Evolutionary conservation across 2,888 invertebrate genomes (phyloP).

Genomic region (Galerucella pusilla): DNA sequence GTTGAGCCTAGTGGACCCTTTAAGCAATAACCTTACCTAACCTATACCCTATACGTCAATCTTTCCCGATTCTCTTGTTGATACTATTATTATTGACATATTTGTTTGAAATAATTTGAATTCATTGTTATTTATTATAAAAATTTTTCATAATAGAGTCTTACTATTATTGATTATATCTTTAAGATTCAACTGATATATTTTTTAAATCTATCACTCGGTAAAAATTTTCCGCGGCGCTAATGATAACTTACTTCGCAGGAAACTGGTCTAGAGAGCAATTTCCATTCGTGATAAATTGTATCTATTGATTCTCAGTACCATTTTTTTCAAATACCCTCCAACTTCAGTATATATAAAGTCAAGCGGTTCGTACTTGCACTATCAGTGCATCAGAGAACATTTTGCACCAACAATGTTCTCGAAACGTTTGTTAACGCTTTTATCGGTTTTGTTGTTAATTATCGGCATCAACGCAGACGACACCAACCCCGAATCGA

Average conservation of each 20-base stretch:
- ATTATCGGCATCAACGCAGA: conserved; percentile 32
- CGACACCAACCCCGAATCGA: conserved; percentile 38
- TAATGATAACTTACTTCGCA: conserved; percentile 32
- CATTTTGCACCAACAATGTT: conserved; percentile 46
- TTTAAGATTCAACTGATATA: too few species aligned
- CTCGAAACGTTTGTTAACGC: conserved; percentile 40
- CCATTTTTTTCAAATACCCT: conserved; percentile 50
- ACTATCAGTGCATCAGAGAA: conserved; percentile 45
- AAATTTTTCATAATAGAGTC: too few species aligned
- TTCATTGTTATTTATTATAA: too few species aligned
- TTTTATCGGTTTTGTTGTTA: conserved; percentile 40
- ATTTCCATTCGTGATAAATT: conserved; percentile 47
- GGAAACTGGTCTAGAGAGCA: conserved; percentile 44
- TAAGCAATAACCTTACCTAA: too few species aligned
- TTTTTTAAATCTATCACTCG: too few species aligned
- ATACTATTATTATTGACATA: too few species aligned
- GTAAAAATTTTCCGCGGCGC: conserved; percentile 18
- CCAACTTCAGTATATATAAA: conserved; percentile 54
- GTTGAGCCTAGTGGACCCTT: too few species aligned
- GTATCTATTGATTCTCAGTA: conserved; percentile 45
- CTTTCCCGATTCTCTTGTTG: too few species aligned
- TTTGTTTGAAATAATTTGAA: too few species aligned
- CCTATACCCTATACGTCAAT: too few species aligned
- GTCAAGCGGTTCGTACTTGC: conserved; percentile 22
- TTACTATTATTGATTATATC: too few species aligned